Evolutionary conservation across 2,113 vertebrate species (phyloP), one percentile per base, ranked within the genome.

Genomic region (Tragulus kanchil): DNA sequence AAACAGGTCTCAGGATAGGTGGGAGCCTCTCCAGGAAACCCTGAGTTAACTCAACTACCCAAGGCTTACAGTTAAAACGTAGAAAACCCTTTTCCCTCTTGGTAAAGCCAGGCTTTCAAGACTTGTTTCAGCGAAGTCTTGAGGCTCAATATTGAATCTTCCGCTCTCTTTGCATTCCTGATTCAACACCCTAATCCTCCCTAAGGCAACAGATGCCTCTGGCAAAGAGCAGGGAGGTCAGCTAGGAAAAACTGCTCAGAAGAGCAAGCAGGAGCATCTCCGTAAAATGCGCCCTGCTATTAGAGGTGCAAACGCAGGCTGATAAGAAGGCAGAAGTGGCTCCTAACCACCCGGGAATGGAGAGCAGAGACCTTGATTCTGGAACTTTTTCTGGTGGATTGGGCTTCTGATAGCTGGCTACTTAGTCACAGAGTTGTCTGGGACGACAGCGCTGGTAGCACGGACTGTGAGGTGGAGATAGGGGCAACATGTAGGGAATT

Each of bases 91-190:
- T 67, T 79, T 85, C 26, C 45, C 11, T 81, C 45, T 52, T 31
- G 6, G 50, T 5, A 67, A 88, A 42, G 9, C 67, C 85, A 61
- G n/a, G 28, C 13, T 90, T 88, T 90, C 14, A 36, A 85, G 85
- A 75, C 93, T 87, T 75, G 73, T 95, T 90, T 88, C 48, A 25
- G 26, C 56, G 3, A 95, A 90, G 36, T 95, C 52, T 84, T 88
- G 31, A 64, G 59, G 42, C 16, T 56, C 31, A 79, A 90, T 96
- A 56, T 85, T 54, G 26, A 96, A 65, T 56, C 75, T 90, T 87
- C 86, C 23, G 12, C n/a, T 79, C 36, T 75, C 52, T 91, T 95
- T 73, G 25, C 73, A 75, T 94, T 96, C 58, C 62, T 90, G 28
- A 83, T 75, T 83, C 88, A 75, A 58, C 45, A 58, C 21, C 62